Conservation (phyloP, 2,113 vertebrate genomes). For the Gymnogyps californianus region DNA sequence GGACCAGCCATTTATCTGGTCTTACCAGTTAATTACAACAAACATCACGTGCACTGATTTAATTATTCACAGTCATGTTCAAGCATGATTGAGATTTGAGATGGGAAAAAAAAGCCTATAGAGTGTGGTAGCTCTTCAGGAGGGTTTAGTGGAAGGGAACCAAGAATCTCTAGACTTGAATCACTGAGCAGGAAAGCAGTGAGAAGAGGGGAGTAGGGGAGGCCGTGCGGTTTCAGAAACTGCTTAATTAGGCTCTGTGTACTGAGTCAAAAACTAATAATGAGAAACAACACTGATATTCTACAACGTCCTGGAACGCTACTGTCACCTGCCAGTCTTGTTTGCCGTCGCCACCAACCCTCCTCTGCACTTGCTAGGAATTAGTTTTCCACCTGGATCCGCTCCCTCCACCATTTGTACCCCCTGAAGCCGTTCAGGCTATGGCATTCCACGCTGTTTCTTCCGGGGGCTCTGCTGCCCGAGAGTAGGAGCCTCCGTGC, state of each 20-base stretch:
- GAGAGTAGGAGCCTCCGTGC: too few relatives aligned
- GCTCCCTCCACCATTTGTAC: too few relatives aligned
- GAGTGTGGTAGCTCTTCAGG: not conserved
- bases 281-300: not conserved
- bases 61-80: not conserved
- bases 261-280: not conserved
- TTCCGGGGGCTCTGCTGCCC: not conserved
- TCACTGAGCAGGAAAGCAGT: not conserved
- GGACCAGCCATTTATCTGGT: not conserved
- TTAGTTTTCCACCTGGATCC: not conserved
- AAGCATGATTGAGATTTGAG: not conserved
- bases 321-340: not conserved
- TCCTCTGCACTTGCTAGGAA: too few relatives aligned
- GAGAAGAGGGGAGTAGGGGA: not conserved
- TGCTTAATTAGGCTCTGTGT: not conserved
- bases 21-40: not conserved
- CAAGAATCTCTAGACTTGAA: not conserved
- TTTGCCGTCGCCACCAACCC: not conserved
- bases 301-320: accelerated
- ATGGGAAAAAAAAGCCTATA: not conserved
- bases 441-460: accelerated
- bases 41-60: not conserved
- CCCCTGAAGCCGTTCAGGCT: accelerated
- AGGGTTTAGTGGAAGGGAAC: not conserved
- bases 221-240: accelerated